A percentile compares a stretch with the other conserved stretches of the same genome.
Conservation (phyloP, 2,113 vertebrate species). For the Erinaceus europaeus region DNA sequence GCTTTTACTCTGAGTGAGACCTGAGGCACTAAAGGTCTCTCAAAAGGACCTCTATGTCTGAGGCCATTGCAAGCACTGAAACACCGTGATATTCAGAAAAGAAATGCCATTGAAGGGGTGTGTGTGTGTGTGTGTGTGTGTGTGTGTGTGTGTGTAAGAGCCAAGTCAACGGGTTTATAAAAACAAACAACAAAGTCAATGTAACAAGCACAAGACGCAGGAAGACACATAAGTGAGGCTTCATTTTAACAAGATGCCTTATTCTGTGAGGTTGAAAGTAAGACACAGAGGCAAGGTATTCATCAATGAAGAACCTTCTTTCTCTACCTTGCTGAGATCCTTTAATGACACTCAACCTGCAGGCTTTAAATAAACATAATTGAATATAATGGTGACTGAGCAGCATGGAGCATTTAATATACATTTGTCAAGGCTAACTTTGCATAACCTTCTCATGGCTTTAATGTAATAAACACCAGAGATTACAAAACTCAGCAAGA, state of each 20-base stretch:
- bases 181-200: not conserved
- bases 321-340: not conserved
- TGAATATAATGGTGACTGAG: not conserved
- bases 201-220: not conserved
- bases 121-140: not conserved
- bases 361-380: not conserved
- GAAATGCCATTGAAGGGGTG: not conserved
- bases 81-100: not conserved
- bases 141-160: too few species aligned
- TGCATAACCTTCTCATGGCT: not conserved
- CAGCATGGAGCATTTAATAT: not conserved
- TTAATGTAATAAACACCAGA: not conserved
- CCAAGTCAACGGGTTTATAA: not conserved
- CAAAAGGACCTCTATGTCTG: not conserved
- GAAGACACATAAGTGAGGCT: not conserved
- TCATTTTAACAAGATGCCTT: not conserved
- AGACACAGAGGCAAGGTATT: not conserved
- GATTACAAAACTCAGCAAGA: not conserved
- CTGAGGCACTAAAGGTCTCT: not conserved
- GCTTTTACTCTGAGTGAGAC: not conserved
- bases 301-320: not conserved
- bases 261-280: not conserved
- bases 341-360: not conserved
- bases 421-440: not conserved
- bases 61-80: not conserved